Conservation (phyloP, 2,888 invertebrate genomes). For the Zeuzera pyrina region DNA sequence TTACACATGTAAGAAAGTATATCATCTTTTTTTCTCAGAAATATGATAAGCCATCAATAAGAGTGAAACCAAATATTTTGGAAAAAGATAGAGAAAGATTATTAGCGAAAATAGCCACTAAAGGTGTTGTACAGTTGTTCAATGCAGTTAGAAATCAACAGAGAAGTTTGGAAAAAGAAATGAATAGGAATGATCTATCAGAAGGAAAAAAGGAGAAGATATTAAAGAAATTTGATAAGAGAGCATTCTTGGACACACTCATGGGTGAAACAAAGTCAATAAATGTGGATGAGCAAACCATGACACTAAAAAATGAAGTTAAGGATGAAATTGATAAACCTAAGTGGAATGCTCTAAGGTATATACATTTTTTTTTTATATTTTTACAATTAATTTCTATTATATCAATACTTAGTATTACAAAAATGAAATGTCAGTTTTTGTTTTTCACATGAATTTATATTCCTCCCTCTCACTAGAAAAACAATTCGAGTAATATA, state of each 20-base stretch:
- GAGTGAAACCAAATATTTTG: conserved; percentile 82
- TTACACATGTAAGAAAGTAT: not conserved
- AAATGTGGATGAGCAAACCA: conserved; percentile 58
- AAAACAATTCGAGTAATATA: no score
- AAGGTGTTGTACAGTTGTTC: conserved; percentile 93
- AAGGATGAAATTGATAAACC: conserved; percentile 47
- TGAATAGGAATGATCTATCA: conserved; percentile 80
- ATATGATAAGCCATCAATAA: conserved; percentile 75
- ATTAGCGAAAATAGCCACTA: conserved; percentile 88
- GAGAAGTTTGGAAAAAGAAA: conserved; percentile 79
- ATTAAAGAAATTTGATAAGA: conserved; percentile 82
- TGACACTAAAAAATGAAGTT: conserved; percentile 46
- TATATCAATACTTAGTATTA: no score
- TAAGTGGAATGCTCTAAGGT: conserved; percentile 77
- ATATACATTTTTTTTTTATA: no score
- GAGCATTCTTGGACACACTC: conserved; percentile 82
- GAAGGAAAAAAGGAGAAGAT: conserved; percentile 85
- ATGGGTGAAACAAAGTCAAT: conserved; percentile 79
- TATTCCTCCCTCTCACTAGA: no score
- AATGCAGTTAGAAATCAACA: conserved; percentile 93
- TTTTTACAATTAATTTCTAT: no score
- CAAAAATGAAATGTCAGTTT: no score
- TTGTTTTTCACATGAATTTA: no score
- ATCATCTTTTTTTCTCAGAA: conserved; percentile 59
- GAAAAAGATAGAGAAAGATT: conserved; percentile 85